These are phyloP conservation scores for Tapera naevia DNA, from an alignment of 2,797 vertebrate species.

Conservation along the genomic window DNA sequence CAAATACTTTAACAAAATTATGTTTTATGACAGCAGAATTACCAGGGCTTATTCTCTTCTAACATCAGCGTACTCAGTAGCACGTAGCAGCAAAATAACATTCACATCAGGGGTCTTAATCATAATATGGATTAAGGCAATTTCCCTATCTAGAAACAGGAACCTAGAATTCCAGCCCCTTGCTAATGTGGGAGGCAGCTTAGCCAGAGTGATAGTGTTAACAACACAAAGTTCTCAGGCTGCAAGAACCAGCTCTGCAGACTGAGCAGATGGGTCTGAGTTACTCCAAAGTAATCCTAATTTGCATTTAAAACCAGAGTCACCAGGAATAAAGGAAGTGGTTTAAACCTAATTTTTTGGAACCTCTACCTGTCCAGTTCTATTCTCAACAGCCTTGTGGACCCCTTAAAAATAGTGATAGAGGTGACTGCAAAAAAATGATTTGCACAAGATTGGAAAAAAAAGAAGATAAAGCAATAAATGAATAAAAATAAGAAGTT, in stretches of 20 bases:
- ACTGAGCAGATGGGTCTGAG: neutral
- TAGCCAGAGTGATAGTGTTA: neutral
- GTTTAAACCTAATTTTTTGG: neutral
- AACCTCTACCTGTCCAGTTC: neutral
- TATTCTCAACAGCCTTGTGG: neutral
- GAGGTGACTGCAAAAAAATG: neutral
- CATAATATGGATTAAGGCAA: neutral
- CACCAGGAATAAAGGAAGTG: neutral
- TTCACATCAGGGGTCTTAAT: neutral
- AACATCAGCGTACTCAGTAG: neutral
- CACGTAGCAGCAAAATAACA: neutral
- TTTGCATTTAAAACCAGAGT: neutral
- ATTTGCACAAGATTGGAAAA: neutral
- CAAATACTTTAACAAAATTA: neutral
- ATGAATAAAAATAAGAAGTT: neutral
- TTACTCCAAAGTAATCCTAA: neutral
- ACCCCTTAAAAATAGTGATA: neutral
- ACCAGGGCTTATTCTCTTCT: neutral
- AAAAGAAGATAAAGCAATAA: neutral
- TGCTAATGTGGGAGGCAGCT: neutral
- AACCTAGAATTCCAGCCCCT: neutral
- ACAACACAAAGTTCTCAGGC: neutral
- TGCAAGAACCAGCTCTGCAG: neutral
- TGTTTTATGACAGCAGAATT: neutral
- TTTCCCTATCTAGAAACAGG: neutral